Evolutionary conservation across 2,797 vertebrate species (phyloP).

Genomic region (Heterohyrax brucei): DNA sequence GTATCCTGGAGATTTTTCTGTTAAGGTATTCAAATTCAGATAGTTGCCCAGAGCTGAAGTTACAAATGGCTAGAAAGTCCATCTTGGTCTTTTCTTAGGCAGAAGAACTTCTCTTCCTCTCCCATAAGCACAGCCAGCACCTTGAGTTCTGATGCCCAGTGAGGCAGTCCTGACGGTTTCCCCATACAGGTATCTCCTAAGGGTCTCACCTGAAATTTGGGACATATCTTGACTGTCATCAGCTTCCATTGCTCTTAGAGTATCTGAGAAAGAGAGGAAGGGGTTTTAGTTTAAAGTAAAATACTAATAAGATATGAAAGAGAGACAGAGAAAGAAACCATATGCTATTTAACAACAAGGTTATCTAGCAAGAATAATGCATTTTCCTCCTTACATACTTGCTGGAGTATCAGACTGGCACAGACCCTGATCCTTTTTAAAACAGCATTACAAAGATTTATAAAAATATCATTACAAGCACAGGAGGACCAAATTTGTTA

Average conservation of each 20-base stretch:
- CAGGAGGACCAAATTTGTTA: slow-evolving; percentile 99
- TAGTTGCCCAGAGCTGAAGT: not conserved
- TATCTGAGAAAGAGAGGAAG: slow-evolving; percentile 92
- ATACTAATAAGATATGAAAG: slow-evolving; percentile 86
- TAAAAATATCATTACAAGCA: slow-evolving; percentile 96
- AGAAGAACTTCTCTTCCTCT: not conserved
- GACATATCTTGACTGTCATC: slow-evolving; percentile 98
- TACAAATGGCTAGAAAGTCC: fast-evolving
- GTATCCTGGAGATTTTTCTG: not conserved
- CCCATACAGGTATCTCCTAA: slow-evolving; percentile 67
- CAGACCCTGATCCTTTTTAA: slow-evolving; percentile 95
- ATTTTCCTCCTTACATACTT: slow-evolving; percentile 92
- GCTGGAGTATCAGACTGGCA: slow-evolving; percentile 91
- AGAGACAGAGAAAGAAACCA: slow-evolving; percentile 72
- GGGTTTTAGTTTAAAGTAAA: slow-evolving; percentile 88
- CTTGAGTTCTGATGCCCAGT: not conserved
- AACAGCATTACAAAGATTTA: slow-evolving; percentile 98
- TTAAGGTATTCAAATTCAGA: not conserved
- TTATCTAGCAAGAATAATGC: slow-evolving; percentile 93
- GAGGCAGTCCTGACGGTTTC: not conserved
- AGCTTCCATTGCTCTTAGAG: slow-evolving; percentile 98
- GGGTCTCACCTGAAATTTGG: slow-evolving; percentile 97
- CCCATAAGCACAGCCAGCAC: fast-evolving
- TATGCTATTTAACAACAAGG: slow-evolving; percentile 93
- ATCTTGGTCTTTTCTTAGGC: not conserved